phyloP scores from a whole-genome alignment of 2,797 vertebrate species.

The Semotilus atromaculatus region DNA sequence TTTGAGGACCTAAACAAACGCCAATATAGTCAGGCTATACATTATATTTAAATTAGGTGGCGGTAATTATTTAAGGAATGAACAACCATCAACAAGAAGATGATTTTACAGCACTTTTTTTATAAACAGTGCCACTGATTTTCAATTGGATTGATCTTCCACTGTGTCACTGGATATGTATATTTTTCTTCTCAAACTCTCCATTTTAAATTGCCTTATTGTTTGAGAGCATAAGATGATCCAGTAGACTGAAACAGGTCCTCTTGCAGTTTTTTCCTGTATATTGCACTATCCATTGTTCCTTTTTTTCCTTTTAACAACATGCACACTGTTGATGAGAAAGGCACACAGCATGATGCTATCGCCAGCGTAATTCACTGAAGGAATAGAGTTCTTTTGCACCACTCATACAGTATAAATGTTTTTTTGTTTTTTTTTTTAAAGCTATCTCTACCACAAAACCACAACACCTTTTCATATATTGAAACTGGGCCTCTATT shows the following conservation, averaged over 20 bases:
- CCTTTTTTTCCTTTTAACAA: background rate
- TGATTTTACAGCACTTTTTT: background rate
- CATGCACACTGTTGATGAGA: background rate
- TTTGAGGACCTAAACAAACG: background rate
- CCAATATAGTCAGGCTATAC: background rate
- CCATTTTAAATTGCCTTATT: background rate
- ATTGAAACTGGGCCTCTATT: background rate
- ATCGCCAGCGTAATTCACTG: background rate
- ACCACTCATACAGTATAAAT: background rate
- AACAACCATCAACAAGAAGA: background rate
- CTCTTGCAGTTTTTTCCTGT: conserved; percentile 4
- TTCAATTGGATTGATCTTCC: no score
- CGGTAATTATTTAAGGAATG: background rate
- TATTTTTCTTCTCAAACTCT: background rate
- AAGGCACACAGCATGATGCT: background rate
- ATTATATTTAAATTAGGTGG: background rate
- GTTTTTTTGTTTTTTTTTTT: background rate
- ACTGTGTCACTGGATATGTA: background rate
- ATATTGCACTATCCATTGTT: conserved; percentile 24
- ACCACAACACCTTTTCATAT: background rate
- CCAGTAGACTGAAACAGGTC: background rate
- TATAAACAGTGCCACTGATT: background rate
- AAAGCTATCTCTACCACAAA: background rate
- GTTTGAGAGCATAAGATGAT: background rate
- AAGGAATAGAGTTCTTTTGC: background rate